These are phyloP conservation scores for Phacellophora camtschatica DNA, from an alignment of 30 jellyfish, hydroid and myxozoan species.

Conservation along the genomic window DNA sequence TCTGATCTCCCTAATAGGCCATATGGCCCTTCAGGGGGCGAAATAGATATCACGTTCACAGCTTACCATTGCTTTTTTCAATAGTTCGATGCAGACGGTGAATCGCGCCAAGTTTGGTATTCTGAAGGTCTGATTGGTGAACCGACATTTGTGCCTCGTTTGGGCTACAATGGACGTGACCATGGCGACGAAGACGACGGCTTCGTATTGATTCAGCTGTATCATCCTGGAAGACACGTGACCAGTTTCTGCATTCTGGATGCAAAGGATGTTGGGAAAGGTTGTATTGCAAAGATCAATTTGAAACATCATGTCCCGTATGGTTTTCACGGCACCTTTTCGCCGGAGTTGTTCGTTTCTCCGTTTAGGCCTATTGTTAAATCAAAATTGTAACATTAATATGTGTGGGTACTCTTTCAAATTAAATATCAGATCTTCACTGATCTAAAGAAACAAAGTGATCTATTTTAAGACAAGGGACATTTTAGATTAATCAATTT, in stretches of 20 bases:
- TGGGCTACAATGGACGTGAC: conserved; percentile 81
- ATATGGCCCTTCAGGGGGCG: no score
- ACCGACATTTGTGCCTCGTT: conserved; percentile 94
- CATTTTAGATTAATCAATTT: no score
- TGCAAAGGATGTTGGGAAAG: conserved; percentile 77
- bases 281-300: conserved; percentile 87
- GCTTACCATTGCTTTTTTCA: background rate
- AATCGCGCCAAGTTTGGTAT: conserved; percentile 89
- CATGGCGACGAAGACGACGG: conserved; percentile 98
- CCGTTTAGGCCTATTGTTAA: conserved; percentile 33
- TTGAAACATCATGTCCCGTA: conserved; percentile 95
- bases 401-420: no score
- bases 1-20: no score
- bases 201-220: conserved; percentile 84
- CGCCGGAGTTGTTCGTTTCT: conserved; percentile 85
- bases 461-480: no score
- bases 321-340: conserved; percentile 95
- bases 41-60: background rate
- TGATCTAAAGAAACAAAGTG: no score
- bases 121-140: conserved; percentile 96
- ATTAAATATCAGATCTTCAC: no score
- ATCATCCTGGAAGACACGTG: conserved; percentile 71
- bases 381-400: conserved; percentile 16
- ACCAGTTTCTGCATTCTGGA: conserved; percentile 91
- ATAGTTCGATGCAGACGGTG: conserved; percentile 51